Conservation (phyloP, 2,888 invertebrate species). For the Orthosia cruda region DNA sequence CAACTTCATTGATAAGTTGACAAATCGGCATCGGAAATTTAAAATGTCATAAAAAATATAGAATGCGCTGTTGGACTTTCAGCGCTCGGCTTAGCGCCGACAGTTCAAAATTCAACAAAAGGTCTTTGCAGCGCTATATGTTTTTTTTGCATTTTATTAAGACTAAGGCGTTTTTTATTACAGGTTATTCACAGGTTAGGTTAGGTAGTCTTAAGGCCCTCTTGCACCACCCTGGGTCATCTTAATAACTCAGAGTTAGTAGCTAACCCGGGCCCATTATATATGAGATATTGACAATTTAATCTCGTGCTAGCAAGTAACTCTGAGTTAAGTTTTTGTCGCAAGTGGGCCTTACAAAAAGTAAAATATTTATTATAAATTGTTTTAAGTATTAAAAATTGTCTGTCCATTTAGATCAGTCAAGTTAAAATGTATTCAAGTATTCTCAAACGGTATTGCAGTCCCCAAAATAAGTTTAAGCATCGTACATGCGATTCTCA, state of each 20-base stretch:
- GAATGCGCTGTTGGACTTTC: neutral
- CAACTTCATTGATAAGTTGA: neutral
- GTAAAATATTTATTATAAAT: too few species aligned
- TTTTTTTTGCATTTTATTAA: neutral
- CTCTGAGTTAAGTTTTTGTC: too few species aligned
- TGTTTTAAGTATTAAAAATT: too few species aligned
- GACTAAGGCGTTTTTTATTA: neutral
- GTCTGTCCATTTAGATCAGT: neutral
- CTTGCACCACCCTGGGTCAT: too few species aligned
- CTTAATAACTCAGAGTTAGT: too few species aligned
- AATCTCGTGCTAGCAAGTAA: too few species aligned
- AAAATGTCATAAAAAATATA: neutral
- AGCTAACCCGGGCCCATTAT: too few species aligned
- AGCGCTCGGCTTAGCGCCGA: neutral
- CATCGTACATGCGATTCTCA: constrained; percentile 72
- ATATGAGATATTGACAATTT: too few species aligned
- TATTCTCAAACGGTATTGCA: constrained; percentile 68
- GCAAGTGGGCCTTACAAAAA: too few species aligned
- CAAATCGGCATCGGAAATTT: neutral
- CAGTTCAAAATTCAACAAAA: neutral
- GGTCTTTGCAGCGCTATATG: neutral
- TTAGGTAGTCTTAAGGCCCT: too few species aligned
- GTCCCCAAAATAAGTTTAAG: constrained; percentile 46
- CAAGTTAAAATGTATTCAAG: constrained; percentile 28
- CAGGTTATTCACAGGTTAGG: too few species aligned